These are phyloP conservation scores for Habroteleia sp. DNA, from an alignment of 2,888 invertebrate genomes.

Conservation along the genomic window DNA sequence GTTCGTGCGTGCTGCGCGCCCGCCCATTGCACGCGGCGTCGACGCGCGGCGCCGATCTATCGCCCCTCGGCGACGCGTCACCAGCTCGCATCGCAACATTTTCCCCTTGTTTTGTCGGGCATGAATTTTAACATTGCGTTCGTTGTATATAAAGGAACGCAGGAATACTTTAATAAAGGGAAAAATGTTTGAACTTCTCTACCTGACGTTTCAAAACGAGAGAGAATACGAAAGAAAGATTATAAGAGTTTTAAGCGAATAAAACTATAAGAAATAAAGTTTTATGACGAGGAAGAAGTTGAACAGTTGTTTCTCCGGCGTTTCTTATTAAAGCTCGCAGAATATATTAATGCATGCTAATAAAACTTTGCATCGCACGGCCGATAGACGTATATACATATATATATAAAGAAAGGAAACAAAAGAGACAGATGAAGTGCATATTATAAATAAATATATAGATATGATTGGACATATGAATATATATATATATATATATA, in stretches of 20 bases:
- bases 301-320: slow-evolving; percentile 59
- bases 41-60: slow-evolving; percentile 26
- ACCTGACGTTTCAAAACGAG: slow-evolving; percentile 46
- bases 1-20: slow-evolving; percentile 48
- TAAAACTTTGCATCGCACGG: slow-evolving; percentile 63
- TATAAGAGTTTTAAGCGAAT: slow-evolving; percentile 13
- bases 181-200: slow-evolving; percentile 57
- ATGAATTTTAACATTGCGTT: slow-evolving; percentile 26
- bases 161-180: slow-evolving; percentile 36
- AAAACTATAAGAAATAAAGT: slow-evolving; percentile 18
- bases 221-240: slow-evolving; percentile 14
- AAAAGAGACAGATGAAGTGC: slow-evolving; percentile 38
- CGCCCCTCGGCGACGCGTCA: slow-evolving; percentile 19
- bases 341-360: slow-evolving; percentile 61
- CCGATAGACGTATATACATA: slow-evolving; percentile 59
- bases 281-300: slow-evolving; percentile 46
- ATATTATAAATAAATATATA: slow-evolving; percentile 55
- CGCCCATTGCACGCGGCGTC: slow-evolving; percentile 24
- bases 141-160: slow-evolving; percentile 45
- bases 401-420: slow-evolving; percentile 58
- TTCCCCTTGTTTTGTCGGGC: slow-evolving; percentile 43
- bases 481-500: slow-evolving; percentile 41
- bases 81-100: slow-evolving; percentile 45
- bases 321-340: slow-evolving; percentile 63
- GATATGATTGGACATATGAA: slow-evolving; percentile 41